Base-by-base conservation (phyloP, 2,888 invertebrate genomes). In the Ischnura elegans region DNA sequence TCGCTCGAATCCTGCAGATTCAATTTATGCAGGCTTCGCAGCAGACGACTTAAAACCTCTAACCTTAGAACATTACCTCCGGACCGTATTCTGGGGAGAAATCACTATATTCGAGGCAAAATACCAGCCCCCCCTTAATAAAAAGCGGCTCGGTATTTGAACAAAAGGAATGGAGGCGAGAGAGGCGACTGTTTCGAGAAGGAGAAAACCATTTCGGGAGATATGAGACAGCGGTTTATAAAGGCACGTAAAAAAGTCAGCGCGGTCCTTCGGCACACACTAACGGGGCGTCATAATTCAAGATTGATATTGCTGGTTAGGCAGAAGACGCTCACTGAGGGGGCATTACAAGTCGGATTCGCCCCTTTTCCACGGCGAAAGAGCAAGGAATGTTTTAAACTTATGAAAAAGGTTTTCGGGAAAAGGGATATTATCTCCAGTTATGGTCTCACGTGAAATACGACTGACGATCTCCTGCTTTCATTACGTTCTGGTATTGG, bases 211-310 rank as follows among this genome's bases (percentile, higher is more conserved):
- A 86, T 86, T 86, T 45, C 45, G 43, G 46, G 46, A 86, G 86
- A 86, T 86, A 86, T 86, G 86, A 86, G 86, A 43, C 86, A 86
- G 86, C 86, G 45, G 86, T 86, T 86, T 86, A 86, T 86, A 86
- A 86, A 46, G 45, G 45, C 43, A n/a, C 86, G 45, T 86, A 86
- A 45, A 86, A 85, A 61, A 86, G 46, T 21, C 85, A 85, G 16
- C 85, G 13, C 2, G 13, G 85, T 21, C 86, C 36, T 46, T 46
- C 3, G 21, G 86, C 86, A 46, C 86, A 45, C n/a, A 25, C 86
- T 86, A 86, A 86, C 86, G 45, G 86, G n/a, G 86, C 76, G 86
- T 86, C 86, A 86, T 86, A 86, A 86, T 86, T 86, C 46, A 86
- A 86, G 86, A 86, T 86, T 86, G 86, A 86, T 86, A 46, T n/a